Conservation (phyloP, 2,888 invertebrate species). For the Nemotelus pantherinus region DNA sequence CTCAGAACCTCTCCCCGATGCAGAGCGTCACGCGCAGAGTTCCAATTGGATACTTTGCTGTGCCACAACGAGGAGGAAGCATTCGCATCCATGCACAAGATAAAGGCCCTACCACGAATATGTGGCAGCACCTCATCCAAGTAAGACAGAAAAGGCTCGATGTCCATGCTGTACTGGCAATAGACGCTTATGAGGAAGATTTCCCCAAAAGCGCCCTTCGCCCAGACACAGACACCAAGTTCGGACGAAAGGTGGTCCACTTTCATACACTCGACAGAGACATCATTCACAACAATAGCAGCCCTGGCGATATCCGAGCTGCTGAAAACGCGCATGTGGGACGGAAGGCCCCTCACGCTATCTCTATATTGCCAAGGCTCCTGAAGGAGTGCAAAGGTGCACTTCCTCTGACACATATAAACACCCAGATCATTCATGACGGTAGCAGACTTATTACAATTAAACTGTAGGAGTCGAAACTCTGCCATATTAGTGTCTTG, state of each 20-base stretch:
- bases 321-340: background rate
- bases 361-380: background rate
- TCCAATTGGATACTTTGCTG: background rate
- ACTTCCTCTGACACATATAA: background rate
- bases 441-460: background rate
- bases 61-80: background rate
- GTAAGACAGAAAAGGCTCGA: background rate
- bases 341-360: background rate
- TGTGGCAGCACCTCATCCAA: background rate
- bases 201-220: background rate
- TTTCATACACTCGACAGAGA: background rate
- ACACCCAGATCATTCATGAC: slow-evolving; percentile 1
- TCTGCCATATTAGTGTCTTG: background rate
- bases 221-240: background rate
- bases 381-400: background rate
- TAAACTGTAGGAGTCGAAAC: background rate
- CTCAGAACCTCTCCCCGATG: background rate
- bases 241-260: background rate
- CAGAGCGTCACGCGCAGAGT: background rate
- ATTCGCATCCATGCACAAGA: background rate
- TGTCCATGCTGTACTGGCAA: background rate
- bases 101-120: background rate
- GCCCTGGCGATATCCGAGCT: background rate
- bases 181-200: background rate
- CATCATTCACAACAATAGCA: background rate